A percentile compares a stretch with the other conserved stretches of the same genome.
phyloP scores from a whole-genome alignment of 2,888 invertebrate species.

The Kuschelorhynchus macadamiae region DNA sequence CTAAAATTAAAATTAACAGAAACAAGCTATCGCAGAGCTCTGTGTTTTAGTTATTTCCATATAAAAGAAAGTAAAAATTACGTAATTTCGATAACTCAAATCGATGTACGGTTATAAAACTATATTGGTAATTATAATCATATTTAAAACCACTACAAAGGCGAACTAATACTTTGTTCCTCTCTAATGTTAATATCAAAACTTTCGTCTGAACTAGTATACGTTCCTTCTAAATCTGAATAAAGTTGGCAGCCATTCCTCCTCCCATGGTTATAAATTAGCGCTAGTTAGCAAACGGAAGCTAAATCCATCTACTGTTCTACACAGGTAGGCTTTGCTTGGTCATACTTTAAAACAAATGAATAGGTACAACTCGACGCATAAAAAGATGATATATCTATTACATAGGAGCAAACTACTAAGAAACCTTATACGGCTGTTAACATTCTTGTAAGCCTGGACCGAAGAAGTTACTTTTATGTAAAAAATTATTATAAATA shows the following conservation, averaged over 20 bases:
- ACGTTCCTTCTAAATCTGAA: not conserved
- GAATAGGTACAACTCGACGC: slow-evolving; percentile 13
- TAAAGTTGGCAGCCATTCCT: not conserved
- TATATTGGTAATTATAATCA: too few relatives aligned
- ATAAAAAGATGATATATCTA: slow-evolving; percentile 40
- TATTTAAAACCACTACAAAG: too few relatives aligned
- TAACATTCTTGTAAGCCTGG: slow-evolving; percentile 35
- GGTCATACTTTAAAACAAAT: slow-evolving; percentile 25
- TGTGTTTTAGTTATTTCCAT: too few relatives aligned
- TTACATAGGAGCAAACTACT: slow-evolving; percentile 29
- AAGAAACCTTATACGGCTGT: slow-evolving; percentile 32
- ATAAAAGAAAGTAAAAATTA: too few relatives aligned
- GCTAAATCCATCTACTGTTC: slow-evolving; percentile 29
- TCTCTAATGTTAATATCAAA: too few relatives aligned
- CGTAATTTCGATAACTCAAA: too few relatives aligned
- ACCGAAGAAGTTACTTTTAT: slow-evolving; percentile 21
- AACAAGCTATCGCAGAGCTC: too few relatives aligned
- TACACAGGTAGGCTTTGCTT: slow-evolving; percentile 24
- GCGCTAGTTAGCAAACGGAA: slow-evolving; percentile 33
- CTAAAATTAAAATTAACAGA: too few relatives aligned
- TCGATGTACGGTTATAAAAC: too few relatives aligned
- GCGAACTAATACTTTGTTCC: too few relatives aligned
- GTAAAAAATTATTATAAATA: slow-evolving; percentile 3
- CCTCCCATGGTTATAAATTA: slow-evolving; percentile 29
- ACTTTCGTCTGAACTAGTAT: too few relatives aligned